These are phyloP conservation scores for Paraescarpia echinospica DNA, from an alignment of 1,140 invertebrate genomes.

Conservation along the genomic window DNA sequence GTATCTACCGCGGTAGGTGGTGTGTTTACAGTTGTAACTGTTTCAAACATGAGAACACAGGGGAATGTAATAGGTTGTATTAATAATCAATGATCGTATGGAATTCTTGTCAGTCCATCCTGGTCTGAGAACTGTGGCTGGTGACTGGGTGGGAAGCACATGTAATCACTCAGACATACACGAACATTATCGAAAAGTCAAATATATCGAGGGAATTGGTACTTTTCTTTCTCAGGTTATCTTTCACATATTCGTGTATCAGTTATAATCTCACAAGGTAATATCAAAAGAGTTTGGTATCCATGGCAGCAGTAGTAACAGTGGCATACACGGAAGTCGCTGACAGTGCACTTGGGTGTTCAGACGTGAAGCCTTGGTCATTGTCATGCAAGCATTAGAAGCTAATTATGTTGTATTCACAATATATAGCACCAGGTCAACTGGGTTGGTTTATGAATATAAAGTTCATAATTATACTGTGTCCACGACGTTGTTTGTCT, in stretches of 20 bases:
- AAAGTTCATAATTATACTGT: not conserved
- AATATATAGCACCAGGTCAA: not conserved
- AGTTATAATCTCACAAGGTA: not conserved
- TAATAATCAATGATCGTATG: not conserved
- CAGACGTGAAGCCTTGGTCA: too few species aligned
- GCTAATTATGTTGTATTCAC: not conserved
- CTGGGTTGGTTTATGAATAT: not conserved
- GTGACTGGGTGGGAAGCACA: not conserved
- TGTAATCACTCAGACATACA: not conserved
- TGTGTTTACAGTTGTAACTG: not conserved
- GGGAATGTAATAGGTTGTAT: too few species aligned
- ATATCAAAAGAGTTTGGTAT: not conserved
- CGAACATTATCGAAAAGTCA: not conserved
- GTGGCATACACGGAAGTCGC: not conserved
- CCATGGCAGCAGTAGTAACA: not conserved
- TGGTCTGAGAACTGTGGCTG: not conserved
- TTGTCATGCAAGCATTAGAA: not conserved
- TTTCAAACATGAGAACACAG: not conserved
- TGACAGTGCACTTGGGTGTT: not conserved
- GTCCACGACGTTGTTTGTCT: not conserved
- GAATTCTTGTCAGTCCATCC: not conserved
- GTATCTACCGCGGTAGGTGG: not conserved
- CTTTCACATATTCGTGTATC: not conserved
- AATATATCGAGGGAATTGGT: not conserved
- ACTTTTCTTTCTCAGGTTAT: not conserved